phyloP scores from a whole-genome alignment of 2,113 vertebrate species.

The Parus major region DNA sequence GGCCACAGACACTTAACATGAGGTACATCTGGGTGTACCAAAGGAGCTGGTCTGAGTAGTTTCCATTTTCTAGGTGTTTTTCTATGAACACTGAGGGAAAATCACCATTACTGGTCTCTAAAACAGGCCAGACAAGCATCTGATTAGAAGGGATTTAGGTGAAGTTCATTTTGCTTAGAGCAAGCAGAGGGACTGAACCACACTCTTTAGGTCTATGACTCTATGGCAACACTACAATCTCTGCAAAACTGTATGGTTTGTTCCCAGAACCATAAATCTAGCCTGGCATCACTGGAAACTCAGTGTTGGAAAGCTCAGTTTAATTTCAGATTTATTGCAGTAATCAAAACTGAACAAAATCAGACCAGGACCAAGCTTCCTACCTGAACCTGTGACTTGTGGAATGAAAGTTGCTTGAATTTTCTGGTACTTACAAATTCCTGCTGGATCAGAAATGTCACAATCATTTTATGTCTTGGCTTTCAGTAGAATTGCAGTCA shows the following conservation, averaged over 20 bases:
- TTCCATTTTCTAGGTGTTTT: neutral
- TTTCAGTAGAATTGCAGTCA: conserved; percentile 19
- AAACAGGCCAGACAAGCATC: neutral
- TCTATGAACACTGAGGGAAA: neutral
- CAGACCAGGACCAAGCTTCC: neutral
- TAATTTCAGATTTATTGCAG: conserved; percentile 58
- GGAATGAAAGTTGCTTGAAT: conserved; percentile 6
- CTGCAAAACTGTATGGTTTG: conserved; percentile 58
- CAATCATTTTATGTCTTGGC: conserved; percentile 32
- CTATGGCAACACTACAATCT: conserved; percentile 55
- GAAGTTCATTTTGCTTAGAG: neutral
- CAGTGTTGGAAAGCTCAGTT: neutral
- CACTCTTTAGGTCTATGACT: conserved; percentile 15
- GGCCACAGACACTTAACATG: neutral
- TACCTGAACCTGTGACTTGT: conserved; percentile 47
- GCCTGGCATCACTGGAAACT: conserved; percentile 47
- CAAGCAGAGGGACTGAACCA: neutral
- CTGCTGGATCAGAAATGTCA: conserved; percentile 54
- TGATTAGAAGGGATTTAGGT: neutral
- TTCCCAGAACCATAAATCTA: conserved; percentile 61
- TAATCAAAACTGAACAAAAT: conserved; percentile 51
- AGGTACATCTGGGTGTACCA: neutral
- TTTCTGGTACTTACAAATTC: conserved; percentile 48
- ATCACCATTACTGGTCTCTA: neutral
- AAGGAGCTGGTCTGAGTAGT: neutral